phyloP scores from a whole-genome alignment of 2,113 vertebrate genomes.

The Solea senegalensis region DNA sequence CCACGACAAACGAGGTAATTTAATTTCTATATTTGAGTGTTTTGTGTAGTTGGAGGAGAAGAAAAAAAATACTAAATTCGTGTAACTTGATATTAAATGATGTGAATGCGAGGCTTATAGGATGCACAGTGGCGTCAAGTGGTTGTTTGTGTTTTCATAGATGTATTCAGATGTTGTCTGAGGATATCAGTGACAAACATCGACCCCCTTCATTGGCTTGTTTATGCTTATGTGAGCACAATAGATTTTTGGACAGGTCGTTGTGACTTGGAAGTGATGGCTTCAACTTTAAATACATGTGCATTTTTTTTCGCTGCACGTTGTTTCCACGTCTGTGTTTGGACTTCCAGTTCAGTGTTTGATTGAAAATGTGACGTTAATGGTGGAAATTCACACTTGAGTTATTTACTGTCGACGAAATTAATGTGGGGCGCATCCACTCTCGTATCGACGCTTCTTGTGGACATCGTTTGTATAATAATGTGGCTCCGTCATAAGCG shows the following conservation, averaged over 20 bases:
- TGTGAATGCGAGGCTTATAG: conserved; percentile 14
- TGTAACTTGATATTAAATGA: conserved; percentile 33
- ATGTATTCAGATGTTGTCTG: conserved; percentile 28
- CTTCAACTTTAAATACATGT: conserved; percentile 1
- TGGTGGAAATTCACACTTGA: conserved; percentile 48
- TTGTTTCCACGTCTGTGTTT: conserved; percentile 21
- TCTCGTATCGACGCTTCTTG: conserved; percentile 45
- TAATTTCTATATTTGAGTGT: conserved; percentile 35
- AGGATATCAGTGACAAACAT: conserved; percentile 45
- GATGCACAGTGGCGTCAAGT: not conserved
- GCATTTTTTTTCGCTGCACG: conserved; percentile 22
- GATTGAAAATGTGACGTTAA: conserved; percentile 50
- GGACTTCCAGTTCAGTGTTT: conserved; percentile 4
- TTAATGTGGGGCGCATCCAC: conserved; percentile 66
- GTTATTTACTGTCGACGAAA: conserved; percentile 58
- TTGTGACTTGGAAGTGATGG: conserved; percentile 57
- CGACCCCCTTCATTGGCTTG: conserved; percentile 43
- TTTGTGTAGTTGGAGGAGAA: conserved; percentile 30
- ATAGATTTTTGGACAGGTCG: conserved; percentile 66
- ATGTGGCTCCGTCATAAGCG: conserved; percentile 40
- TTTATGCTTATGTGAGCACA: conserved; percentile 70
- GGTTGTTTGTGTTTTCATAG: conserved; percentile 7
- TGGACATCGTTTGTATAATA: conserved; percentile 54
- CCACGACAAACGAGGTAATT: conserved; percentile 62
- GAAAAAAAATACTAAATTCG: conserved; percentile 27